A percentile compares a stretch with the other conserved stretches of the same genome.
Conservation (phyloP, 2,888 invertebrate genomes). For the Pegoplata infirma region DNA sequence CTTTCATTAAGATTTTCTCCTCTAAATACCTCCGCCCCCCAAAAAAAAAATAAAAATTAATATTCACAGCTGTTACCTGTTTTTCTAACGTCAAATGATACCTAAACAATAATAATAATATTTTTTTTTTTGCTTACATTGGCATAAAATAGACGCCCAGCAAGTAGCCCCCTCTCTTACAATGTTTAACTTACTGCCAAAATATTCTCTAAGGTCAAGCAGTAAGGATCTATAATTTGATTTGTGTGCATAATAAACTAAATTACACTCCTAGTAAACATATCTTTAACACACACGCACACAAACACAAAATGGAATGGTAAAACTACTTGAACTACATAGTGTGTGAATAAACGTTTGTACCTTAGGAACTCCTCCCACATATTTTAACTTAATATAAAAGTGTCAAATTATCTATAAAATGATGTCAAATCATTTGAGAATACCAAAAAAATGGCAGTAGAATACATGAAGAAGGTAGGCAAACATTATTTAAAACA, state of each 20-base stretch:
- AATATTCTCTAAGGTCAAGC: conserved; percentile 24
- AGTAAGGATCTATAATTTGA: conserved; percentile 38
- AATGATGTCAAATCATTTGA: conserved; percentile 43
- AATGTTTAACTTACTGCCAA: neutral
- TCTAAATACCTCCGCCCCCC: too few relatives aligned
- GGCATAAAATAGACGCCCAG: neutral
- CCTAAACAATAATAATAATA: conserved; percentile 11
- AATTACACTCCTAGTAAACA: neutral
- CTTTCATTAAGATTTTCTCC: too few relatives aligned
- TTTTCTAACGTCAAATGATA: neutral
- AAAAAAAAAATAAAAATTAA: neutral
- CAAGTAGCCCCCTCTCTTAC: too few relatives aligned
- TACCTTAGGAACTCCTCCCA: conserved; percentile 3
- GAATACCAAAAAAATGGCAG: neutral
- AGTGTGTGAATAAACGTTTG: too few relatives aligned
- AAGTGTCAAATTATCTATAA: conserved; percentile 52
- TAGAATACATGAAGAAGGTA: neutral
- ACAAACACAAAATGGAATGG: too few relatives aligned
- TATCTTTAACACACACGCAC: neutral
- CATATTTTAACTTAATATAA: conserved; percentile 1
- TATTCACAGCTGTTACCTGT: conserved; percentile 35
- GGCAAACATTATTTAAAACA: neutral
- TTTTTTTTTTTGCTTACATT: conserved; percentile 16
- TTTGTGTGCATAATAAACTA: conserved; percentile 56
- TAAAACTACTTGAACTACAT: neutral